Percentiles rank a stretch among this genome's conserved stretches.
These are phyloP conservation scores for Petrocephalus microphthalmus DNA, from an alignment of 2,113 vertebrate species.

Conservation along the genomic window DNA sequence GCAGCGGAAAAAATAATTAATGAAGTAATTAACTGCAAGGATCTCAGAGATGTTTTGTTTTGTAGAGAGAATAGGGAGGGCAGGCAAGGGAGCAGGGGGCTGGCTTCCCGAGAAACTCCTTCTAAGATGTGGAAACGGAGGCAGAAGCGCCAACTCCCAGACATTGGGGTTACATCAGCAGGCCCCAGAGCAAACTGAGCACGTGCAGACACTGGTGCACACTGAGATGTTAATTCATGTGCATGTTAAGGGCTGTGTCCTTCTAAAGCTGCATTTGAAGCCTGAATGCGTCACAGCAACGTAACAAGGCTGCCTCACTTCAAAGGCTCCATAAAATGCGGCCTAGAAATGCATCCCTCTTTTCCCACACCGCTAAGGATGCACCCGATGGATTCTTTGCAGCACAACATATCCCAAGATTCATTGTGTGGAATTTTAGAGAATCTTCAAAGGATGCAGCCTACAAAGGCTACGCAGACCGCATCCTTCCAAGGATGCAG, in stretches of 20 bases:
- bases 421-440: background rate
- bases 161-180: background rate
- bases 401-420: background rate
- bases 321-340: background rate
- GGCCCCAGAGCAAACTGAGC: background rate
- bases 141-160: background rate
- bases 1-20: background rate
- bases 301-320: background rate
- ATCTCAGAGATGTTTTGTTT: background rate
- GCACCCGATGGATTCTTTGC: background rate
- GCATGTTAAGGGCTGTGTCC: background rate
- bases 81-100: background rate
- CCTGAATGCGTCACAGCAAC: background rate
- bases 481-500: background rate
- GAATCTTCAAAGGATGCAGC: background rate
- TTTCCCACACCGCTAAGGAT: background rate
- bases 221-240: background rate
- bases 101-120: background rate
- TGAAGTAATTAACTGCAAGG: background rate
- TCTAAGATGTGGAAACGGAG: background rate
- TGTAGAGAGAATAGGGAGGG: background rate
- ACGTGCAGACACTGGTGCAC: background rate
- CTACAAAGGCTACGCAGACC: background rate
- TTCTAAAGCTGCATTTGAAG: background rate
- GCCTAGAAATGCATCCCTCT: background rate